A percentile compares a stretch with the other conserved stretches of the same genome.
Conservation (phyloP, 2,888 invertebrate genomes). For the Cerastoderma edule region DNA sequence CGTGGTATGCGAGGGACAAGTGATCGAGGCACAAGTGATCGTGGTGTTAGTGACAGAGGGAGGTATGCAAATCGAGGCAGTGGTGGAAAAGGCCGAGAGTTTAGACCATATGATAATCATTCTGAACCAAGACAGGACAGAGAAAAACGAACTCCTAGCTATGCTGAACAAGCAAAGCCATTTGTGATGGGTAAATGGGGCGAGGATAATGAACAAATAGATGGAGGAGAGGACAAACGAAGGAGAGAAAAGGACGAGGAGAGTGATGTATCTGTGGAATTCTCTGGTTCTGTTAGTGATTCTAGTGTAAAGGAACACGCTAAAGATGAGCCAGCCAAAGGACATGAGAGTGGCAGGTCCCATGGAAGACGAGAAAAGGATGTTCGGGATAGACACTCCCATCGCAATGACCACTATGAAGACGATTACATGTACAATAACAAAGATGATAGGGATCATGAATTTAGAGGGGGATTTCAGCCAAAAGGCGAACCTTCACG, state of each 20-base stretch:
- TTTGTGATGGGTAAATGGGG: slow-evolving; percentile 58
- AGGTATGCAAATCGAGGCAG: slow-evolving; percentile 37
- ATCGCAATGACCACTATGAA: slow-evolving; percentile 38
- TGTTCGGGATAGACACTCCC: slow-evolving; percentile 49
- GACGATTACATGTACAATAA: slow-evolving; percentile 47
- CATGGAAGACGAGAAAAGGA: slow-evolving; percentile 31
- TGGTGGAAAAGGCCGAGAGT: slow-evolving; percentile 29
- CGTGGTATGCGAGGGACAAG: slow-evolving; percentile 50
- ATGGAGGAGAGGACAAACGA: slow-evolving; percentile 65
- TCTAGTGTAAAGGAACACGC: slow-evolving; percentile 48
- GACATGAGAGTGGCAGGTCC: slow-evolving; percentile 2
- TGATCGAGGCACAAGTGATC: slow-evolving; percentile 46
- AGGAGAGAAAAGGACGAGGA: slow-evolving; percentile 73
- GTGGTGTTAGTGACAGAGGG: slow-evolving; percentile 38
- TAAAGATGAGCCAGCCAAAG: slow-evolving; percentile 9
- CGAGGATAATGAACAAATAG: slow-evolving; percentile 47
- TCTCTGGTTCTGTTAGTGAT: slow-evolving; percentile 79
- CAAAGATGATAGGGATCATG: slow-evolving; percentile 46
- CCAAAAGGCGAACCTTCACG: slow-evolving; percentile 95
- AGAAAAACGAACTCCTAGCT: slow-evolving; percentile 36
- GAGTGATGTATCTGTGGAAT: slow-evolving; percentile 79
- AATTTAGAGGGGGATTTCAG: slow-evolving; percentile 85
- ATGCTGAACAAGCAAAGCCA: slow-evolving; percentile 54
- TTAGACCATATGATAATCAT: slow-evolving; percentile 51
- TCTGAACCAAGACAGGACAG: slow-evolving; percentile 32